Base-by-base conservation (phyloP, 2,888 invertebrate species). In the Chalcis sispes region DNA sequence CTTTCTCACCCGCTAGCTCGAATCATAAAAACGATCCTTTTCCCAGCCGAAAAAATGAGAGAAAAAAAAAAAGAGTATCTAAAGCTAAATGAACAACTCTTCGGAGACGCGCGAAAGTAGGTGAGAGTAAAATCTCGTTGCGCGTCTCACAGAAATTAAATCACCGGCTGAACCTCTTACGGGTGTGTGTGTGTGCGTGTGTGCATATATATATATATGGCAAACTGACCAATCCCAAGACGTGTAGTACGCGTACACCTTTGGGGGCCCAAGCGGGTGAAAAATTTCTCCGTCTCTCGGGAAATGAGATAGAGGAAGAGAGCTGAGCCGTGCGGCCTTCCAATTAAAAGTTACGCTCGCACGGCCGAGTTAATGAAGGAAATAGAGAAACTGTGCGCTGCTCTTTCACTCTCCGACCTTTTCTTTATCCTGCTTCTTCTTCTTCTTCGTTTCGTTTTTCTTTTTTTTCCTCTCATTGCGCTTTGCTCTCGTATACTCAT, bases 301-400 rank as follows among this genome's bases (percentile, higher is more conserved):
- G 40, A 61, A 85, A 83, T 86, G 80, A 79, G 81, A 80, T 83
- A 82, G 80, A 82, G 58, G 81, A 83, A 82, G 27, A 79, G 85
- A 82, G 86, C 84, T 86, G 85, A 83, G 84, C 83, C 54, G 29
- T 4, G 18, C 18, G 13, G 13, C 23, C 85, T 86, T 85, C 86
- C 88, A 88, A 88, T 88, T 88, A 88, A 87, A 88, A 88, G 85
- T 88, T 88, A 85, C 85, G 83, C 27, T 32, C 59, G 32, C 82
- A 79, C 83, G 82, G 84, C 85, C 84, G 84, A 85, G 85, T 86
- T 87, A 86, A 88, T 85, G 87, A 86, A 87, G 86, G 86, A 87
- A 87, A 87, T 86, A 85, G 83, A 84, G 85, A 84, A 87, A 86
- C 83, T 85, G 83, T 85, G 32, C 5, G 32, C 32, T 32, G 32